Evolutionary conservation across 1,140 invertebrate species (phyloP), one percentile per base, ranked within the genome.

Genomic region (Danaus melanippus): DNA sequence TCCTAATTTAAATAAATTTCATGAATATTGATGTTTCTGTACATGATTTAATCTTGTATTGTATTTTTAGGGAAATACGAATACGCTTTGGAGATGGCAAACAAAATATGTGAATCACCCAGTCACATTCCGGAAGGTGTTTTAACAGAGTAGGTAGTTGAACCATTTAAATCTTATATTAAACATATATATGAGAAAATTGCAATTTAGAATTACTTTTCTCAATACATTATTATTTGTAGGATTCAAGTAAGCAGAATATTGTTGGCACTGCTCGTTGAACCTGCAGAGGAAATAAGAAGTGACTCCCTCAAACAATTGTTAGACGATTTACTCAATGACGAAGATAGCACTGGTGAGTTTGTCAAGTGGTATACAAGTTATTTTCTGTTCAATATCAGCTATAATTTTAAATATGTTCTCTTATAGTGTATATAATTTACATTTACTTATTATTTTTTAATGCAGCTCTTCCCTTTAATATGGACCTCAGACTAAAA

Each of bases 161-260:
- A 32, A 40, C 5, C 41, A 12, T 39, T 39, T 43, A 17, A 32
- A 45, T 4, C 4, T 9, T 12, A 53, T 17, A 42, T 9, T 50
- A n/a, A n/a, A n/a, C n/a, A n/a, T n/a, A n/a, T n/a, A n/a, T n/a
- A n/a, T n/a, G n/a, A n/a, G n/a, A 32, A 32, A 32, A 32, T 32
- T 32, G 21, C 2, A 32, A 32, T 32, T 5, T 7, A 32, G 21
- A 32, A 32, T n/a, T 3, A 32, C 21, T 32, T 32, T 32, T 32
- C 21, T 32, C 21, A 32, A n/a, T n/a, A n/a, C n/a, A n/a, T n/a
- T n/a, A n/a, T n/a, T n/a, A 45, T 50, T 77, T 87, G 62, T 53
- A 91, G 90, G 58, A 91, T 91, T 74, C 93, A 95, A 88, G 88
- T 95, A 9, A 92, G 87, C 48, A 85, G 91, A 74, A 87, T 95